phyloP scores from a whole-genome alignment of 2,113 vertebrate species.

The Menidia beryllina region DNA sequence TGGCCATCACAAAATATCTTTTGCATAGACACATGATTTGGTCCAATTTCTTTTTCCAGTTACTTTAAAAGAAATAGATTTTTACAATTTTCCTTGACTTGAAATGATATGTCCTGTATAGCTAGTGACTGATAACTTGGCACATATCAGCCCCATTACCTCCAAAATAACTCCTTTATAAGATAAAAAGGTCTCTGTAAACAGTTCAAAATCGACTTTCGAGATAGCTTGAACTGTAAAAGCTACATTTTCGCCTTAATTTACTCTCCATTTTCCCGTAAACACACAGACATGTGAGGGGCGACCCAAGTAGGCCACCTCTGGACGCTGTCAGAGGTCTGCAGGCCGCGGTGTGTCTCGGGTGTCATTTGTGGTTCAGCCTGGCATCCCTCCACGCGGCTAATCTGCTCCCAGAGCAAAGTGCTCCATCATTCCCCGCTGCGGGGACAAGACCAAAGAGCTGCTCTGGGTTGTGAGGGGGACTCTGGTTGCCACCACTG shows the following conservation, averaged over 20 bases:
- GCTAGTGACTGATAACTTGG: too few relatives aligned
- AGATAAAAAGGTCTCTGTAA: too few relatives aligned
- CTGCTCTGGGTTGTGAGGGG: not conserved
- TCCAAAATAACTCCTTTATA: too few relatives aligned
- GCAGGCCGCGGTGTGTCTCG: not conserved
- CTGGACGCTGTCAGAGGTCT: not conserved
- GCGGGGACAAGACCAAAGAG: slow-evolving; percentile 20
- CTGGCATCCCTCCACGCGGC: slow-evolving; percentile 6
- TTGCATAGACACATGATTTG: not conserved
- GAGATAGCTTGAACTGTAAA: too few relatives aligned
- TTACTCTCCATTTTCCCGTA: too few relatives aligned
- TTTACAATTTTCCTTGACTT: too few relatives aligned
- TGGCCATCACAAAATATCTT: too few relatives aligned
- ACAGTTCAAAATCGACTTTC: too few relatives aligned
- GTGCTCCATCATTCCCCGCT: slow-evolving; percentile 48
- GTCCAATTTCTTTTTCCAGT: not conserved
- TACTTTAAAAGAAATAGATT: not conserved
- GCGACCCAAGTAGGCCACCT: not conserved
- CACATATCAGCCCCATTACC: too few relatives aligned
- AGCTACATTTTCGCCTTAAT: too few relatives aligned
- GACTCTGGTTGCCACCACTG: not conserved
- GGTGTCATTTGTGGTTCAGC: slow-evolving; percentile 3
- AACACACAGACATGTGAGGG: too few relatives aligned
- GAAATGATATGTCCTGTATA: too few relatives aligned
- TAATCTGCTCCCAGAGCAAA: slow-evolving; percentile 46